phyloP scores from a whole-genome alignment of 2,113 vertebrate species.

The Phocoena sinus region DNA sequence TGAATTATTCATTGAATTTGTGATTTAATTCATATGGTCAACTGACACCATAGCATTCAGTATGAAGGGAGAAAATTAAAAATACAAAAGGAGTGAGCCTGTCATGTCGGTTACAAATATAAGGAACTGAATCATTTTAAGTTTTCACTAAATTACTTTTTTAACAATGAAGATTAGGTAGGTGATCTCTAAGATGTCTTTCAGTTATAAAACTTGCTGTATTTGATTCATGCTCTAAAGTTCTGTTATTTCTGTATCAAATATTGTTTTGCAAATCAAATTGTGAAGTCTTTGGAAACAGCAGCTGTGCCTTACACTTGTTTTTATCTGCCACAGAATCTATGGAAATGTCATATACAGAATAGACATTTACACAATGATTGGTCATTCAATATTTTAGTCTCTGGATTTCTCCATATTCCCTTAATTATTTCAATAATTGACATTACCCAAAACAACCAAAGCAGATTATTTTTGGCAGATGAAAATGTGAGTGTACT shows the following conservation, averaged over 20 bases:
- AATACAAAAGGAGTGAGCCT: not conserved
- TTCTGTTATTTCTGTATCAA: not conserved
- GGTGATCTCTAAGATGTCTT: not conserved
- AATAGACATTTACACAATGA: not conserved
- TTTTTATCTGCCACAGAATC: not conserved
- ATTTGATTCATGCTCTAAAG: not conserved
- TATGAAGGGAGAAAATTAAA: not conserved
- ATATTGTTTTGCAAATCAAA: not conserved
- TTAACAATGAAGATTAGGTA: not conserved
- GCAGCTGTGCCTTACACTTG: not conserved
- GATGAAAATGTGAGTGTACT: not conserved
- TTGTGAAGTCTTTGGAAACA: not conserved
- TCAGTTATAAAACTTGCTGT: not conserved
- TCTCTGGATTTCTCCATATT: not conserved
- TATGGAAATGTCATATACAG: not conserved
- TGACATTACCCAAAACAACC: not conserved
- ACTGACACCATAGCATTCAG: not conserved
- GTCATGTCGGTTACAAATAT: not conserved
- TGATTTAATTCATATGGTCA: not conserved
- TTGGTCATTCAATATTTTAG: not conserved
- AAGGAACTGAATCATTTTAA: not conserved
- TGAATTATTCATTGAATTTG: not conserved
- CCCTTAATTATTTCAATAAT: not conserved
- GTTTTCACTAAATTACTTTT: not conserved
- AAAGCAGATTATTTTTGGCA: not conserved